Evolutionary conservation across 2,113 vertebrate species (phyloP).

Genomic region (Bubalus kerabau): DNA sequence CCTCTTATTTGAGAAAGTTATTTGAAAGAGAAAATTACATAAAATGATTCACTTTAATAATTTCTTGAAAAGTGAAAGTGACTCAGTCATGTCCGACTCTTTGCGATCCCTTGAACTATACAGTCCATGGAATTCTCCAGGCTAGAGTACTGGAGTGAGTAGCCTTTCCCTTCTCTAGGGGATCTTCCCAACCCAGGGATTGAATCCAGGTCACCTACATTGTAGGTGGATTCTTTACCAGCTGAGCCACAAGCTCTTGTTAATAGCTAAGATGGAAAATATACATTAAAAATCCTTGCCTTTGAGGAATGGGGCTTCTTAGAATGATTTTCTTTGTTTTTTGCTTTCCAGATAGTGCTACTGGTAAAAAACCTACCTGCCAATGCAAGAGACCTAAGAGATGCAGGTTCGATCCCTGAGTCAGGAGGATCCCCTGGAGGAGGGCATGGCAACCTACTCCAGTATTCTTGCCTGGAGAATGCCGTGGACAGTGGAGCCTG

Average conservation of each 20-base stretch:
- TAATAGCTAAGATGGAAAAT: background rate
- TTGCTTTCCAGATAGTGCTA: background rate
- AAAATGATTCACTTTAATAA: constrained; percentile 18
- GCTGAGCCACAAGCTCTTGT: background rate
- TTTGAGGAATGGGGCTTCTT: background rate
- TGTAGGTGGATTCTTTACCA: background rate
- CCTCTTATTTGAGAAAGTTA: background rate
- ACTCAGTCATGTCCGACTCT: background rate
- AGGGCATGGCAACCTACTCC: background rate
- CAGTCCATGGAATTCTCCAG: background rate
- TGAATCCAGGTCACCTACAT: background rate
- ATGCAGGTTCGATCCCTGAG: background rate
- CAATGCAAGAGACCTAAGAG: background rate
- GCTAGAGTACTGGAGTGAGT: background rate
- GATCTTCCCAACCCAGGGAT: background rate
- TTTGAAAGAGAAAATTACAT: background rate
- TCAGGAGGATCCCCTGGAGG: background rate
- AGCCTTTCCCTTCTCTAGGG: background rate
- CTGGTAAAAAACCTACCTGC: background rate
- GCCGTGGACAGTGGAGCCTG: background rate
- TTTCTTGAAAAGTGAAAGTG: background rate
- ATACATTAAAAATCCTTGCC: background rate
- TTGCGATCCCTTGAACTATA: background rate
- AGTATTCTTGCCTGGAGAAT: background rate
- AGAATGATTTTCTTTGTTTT: background rate